These are phyloP conservation scores for Promerops cafer DNA, from an alignment of 2,113 vertebrate genomes.

Conservation along the genomic window DNA sequence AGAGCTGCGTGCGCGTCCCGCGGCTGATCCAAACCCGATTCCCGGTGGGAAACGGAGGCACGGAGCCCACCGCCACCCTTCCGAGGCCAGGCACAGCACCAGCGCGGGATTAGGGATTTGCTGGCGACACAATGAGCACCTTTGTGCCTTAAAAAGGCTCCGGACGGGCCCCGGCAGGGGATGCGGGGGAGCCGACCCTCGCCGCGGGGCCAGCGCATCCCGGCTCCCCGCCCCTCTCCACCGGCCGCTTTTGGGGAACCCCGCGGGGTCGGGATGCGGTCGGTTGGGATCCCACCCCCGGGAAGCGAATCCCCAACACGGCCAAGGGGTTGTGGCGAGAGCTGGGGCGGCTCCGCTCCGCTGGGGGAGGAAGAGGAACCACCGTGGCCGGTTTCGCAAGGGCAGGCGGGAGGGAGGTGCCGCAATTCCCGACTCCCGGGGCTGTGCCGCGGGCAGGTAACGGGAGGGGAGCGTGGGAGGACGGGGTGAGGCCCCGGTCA, in stretches of 20 bases:
- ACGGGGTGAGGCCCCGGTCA: not conserved
- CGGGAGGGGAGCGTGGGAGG: not conserved
- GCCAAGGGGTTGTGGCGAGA: not conserved
- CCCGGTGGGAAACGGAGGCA: not conserved
- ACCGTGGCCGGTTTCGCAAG: not conserved
- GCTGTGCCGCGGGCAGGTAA: not conserved
- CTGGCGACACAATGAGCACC: not conserved
- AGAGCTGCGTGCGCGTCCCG: fast-evolving
- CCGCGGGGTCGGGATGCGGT: not conserved
- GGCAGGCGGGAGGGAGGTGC: not conserved
- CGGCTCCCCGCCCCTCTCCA: not conserved
- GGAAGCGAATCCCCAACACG: not conserved
- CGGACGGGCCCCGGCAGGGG: not conserved
- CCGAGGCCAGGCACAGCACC: not conserved
- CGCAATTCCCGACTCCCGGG: not conserved
- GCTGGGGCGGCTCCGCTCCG: not conserved
- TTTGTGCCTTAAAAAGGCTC: not conserved
- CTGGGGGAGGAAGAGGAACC: not conserved
- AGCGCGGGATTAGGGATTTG: not conserved
- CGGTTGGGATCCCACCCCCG: fast-evolving
- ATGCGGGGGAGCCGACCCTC: not conserved
- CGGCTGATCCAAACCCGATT: not conserved
- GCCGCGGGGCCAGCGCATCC: not conserved
- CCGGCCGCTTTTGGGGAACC: not conserved
- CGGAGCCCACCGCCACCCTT: not conserved